phyloP scores from a whole-genome alignment of 2,888 invertebrate genomes.

The Eupithecia inturbata region DNA sequence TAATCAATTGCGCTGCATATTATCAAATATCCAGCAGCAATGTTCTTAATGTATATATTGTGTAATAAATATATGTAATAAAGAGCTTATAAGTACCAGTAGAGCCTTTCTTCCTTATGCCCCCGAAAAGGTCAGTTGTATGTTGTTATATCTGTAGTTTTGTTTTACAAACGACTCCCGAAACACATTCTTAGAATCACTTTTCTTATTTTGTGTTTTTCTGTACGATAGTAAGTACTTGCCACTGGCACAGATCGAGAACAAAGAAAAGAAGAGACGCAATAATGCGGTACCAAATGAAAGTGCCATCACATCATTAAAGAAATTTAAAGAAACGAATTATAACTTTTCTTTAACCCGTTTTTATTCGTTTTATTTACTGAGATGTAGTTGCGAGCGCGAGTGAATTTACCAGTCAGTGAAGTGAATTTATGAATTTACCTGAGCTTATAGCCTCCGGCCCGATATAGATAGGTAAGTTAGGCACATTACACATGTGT shows the following conservation, averaged over 20 bases:
- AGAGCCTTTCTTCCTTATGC: not conserved
- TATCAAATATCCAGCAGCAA: not conserved
- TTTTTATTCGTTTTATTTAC: conserved; percentile 12
- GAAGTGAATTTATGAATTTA: not conserved
- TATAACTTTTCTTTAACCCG: conserved; percentile 17
- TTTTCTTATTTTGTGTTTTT: too few relatives aligned
- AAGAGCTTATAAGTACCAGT: not conserved
- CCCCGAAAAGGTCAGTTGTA: not conserved
- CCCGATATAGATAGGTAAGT: conserved; percentile 5
- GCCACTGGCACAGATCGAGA: conserved; percentile 1
- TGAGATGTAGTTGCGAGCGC: not conserved
- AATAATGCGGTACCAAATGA: conserved; percentile 17
- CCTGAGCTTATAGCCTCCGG: conserved; percentile 8
- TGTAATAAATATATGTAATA: not conserved
- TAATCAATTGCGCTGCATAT: conserved; percentile 9
- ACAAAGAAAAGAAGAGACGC: conserved; percentile 14
- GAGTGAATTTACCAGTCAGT: not conserved
- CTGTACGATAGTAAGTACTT: not conserved
- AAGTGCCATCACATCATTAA: conserved; percentile 23
- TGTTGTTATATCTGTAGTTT: not conserved
- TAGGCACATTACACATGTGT: not conserved
- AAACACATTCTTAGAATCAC: not conserved
- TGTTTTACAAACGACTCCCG: not conserved
- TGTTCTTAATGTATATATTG: not conserved
- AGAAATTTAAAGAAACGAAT: conserved; percentile 26